Evolutionary conservation across 2,888 invertebrate genomes (phyloP).

Genomic region (Ormia ochracea): DNA sequence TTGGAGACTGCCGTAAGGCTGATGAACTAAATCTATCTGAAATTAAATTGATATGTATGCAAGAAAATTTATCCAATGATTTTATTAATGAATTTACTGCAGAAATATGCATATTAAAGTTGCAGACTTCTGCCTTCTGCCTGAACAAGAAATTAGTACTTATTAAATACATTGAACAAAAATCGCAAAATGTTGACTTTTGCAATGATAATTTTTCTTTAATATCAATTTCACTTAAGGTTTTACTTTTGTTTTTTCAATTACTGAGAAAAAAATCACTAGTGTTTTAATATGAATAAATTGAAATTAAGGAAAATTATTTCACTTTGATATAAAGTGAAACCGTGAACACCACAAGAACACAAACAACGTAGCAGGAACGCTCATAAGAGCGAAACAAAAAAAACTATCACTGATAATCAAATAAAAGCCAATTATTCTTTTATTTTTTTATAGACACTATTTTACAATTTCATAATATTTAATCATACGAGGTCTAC

Average conservation of each 20-base stretch:
- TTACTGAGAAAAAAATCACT: background rate
- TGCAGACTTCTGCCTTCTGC: too few relatives aligned
- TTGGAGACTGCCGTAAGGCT: too few relatives aligned
- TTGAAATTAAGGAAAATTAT: conserved; percentile 49
- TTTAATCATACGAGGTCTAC: conserved; percentile 63
- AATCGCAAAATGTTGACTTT: too few relatives aligned
- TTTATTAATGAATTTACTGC: too few relatives aligned
- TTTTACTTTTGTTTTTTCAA: background rate
- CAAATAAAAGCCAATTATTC: conserved; percentile 63
- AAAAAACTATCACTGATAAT: conserved; percentile 25
- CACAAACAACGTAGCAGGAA: conserved; percentile 26
- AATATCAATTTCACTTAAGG: too few relatives aligned
- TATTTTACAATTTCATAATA: conserved; percentile 68
- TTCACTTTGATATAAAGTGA: conserved; percentile 60
- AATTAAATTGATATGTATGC: too few relatives aligned
- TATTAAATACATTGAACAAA: too few relatives aligned
- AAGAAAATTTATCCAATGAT: too few relatives aligned
- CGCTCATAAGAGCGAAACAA: conserved; percentile 1
- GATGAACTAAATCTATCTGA: too few relatives aligned
- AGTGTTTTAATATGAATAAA: conserved; percentile 41
- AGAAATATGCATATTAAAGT: too few relatives aligned
- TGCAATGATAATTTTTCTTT: too few relatives aligned
- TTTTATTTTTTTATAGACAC: conserved; percentile 68
- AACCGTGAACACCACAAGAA: conserved; percentile 53
- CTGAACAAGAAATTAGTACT: too few relatives aligned